Conservation (phyloP, 1,140 invertebrate genomes). For the Macrocentrus cingulum region DNA sequence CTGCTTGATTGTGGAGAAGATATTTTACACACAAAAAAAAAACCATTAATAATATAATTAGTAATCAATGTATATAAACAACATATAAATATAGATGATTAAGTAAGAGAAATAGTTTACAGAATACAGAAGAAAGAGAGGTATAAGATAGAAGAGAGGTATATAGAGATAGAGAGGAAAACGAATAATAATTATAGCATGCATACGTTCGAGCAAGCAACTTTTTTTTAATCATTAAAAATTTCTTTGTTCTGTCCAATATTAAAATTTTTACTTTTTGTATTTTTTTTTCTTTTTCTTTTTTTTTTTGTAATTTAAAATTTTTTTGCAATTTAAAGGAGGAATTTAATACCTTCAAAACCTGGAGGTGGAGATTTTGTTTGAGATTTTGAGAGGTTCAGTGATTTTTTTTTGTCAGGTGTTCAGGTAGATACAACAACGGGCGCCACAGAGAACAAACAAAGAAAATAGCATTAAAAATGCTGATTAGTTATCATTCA, state of each 20-base stretch:
- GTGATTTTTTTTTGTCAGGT: slow-evolving; percentile 53
- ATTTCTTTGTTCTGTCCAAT: too few species aligned
- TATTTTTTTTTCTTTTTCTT: neutral
- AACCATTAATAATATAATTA: too few species aligned
- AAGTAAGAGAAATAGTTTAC: slow-evolving; percentile 3
- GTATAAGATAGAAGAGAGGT: neutral
- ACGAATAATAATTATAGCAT: slow-evolving; percentile 32
- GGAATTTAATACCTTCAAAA: slow-evolving; percentile 58
- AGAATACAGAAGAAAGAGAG: slow-evolving; percentile 1
- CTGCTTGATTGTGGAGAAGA: too few species aligned
- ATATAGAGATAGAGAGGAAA: slow-evolving; percentile 22
- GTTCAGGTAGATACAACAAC: slow-evolving; percentile 57
- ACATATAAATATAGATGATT: slow-evolving; percentile 1
- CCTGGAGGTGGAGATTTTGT: slow-evolving; percentile 53
- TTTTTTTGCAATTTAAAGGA: too few species aligned
- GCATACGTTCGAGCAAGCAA: slow-evolving; percentile 50
- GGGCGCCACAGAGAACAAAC: slow-evolving; percentile 59
- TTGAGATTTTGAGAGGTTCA: slow-evolving; percentile 56
- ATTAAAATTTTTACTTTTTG: slow-evolving; percentile 37
- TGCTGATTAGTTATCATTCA: slow-evolving; percentile 48
- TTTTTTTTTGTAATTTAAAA: too few species aligned
- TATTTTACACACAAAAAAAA: slow-evolving; percentile 1
- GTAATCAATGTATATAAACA: slow-evolving; percentile 1
- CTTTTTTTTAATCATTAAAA: slow-evolving; percentile 12
- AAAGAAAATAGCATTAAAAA: slow-evolving; percentile 55